Evolutionary conservation across 2,888 invertebrate genomes (phyloP).

Genomic region (Aporophyla lueneburgensis): DNA sequence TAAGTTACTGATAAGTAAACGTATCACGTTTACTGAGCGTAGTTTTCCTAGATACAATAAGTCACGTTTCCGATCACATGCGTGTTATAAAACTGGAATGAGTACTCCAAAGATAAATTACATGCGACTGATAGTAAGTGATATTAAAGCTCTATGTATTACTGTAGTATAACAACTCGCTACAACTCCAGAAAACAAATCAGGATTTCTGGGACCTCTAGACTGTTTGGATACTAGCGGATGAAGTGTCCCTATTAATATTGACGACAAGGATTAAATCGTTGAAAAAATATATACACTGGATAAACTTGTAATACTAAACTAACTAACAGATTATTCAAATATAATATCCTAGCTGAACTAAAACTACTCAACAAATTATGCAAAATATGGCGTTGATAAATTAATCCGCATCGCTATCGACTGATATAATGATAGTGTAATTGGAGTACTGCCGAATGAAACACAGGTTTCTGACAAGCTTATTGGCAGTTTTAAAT

Average conservation of each 20-base stretch:
- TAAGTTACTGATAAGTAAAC: constrained; percentile 27
- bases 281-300: too few species aligned
- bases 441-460: background rate
- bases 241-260: background rate
- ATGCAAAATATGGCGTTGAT: too few species aligned
- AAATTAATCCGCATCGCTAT: too few species aligned
- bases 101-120: constrained; percentile 57
- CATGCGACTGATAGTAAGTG: constrained; percentile 33
- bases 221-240: background rate
- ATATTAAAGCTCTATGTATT: constrained; percentile 14
- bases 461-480: background rate
- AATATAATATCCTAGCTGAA: too few species aligned
- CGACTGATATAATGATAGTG: too few species aligned
- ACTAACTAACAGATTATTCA: too few species aligned
- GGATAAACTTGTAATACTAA: too few species aligned
- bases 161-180: background rate
- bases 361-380: too few species aligned
- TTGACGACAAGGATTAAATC: background rate
- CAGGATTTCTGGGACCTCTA: background rate
- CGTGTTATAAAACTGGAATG: constrained; percentile 60
- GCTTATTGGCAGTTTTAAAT: background rate
- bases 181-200: constrained; percentile 32
- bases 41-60: constrained; percentile 63
- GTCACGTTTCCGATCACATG: constrained; percentile 74
- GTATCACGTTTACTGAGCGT: constrained; percentile 42